phyloP scores from a whole-genome alignment of 2,113 vertebrate genomes.

The Pogonocichla stellata region DNA sequence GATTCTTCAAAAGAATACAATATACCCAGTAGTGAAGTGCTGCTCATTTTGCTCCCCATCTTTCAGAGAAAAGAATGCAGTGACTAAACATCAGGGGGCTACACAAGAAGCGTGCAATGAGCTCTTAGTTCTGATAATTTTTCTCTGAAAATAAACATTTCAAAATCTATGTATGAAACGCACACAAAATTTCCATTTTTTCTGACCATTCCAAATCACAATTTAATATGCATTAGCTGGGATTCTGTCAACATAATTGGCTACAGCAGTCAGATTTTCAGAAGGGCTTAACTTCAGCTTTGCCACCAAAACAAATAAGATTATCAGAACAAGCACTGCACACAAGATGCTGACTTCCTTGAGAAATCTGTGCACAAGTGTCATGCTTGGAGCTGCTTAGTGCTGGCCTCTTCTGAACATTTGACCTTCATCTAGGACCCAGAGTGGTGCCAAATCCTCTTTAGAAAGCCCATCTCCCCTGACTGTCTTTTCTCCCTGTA shows the following conservation, averaged over 20 bases:
- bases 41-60: background rate
- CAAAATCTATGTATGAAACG: background rate
- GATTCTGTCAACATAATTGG: conserved; percentile 20
- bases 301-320: conserved; percentile 43
- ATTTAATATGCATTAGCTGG: background rate
- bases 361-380: background rate
- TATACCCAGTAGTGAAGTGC: background rate
- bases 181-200: background rate
- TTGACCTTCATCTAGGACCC: background rate
- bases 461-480: background rate
- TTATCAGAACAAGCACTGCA: conserved; percentile 5
- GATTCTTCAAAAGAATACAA: background rate
- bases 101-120: background rate
- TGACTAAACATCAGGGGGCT: background rate
- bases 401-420: background rate
- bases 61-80: background rate
- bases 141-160: background rate
- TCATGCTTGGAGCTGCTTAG: background rate
- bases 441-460: background rate
- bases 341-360: conserved; percentile 3
- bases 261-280: background rate
- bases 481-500: background rate
- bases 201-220: conserved; percentile 7
- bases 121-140: background rate
- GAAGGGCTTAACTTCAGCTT: conserved; percentile 12